Evolutionary conservation across 2,888 invertebrate species (phyloP).

Genomic region (Parnassius glacialis): DNA sequence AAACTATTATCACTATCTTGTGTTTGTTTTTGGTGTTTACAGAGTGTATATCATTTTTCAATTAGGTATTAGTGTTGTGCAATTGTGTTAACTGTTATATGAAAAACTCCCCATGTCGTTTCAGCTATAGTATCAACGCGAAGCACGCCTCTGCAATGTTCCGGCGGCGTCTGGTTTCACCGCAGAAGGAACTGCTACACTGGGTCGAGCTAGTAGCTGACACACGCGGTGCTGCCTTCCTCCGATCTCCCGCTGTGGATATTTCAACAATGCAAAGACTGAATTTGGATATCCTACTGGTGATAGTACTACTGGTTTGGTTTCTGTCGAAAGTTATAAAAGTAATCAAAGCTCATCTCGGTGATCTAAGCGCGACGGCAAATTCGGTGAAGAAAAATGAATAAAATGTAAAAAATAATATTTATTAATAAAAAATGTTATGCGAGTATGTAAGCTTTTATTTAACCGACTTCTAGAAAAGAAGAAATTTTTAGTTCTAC

Average conservation of each 20-base stretch:
- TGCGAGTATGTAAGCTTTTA: no score
- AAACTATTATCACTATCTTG: no score
- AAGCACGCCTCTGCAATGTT: slow-evolving; percentile 40
- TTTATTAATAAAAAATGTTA: no score
- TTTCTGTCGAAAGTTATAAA: slow-evolving; percentile 50
- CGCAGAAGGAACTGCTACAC: slow-evolving; percentile 42
- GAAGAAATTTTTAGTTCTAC: no score
- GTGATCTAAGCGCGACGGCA: slow-evolving; percentile 30
- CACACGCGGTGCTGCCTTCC: slow-evolving; percentile 42
- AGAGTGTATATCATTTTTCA: no score
- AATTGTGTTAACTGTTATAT: no score
- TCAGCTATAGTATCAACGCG: slow-evolving; percentile 44
- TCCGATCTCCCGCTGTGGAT: slow-evolving; percentile 45
- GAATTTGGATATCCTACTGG: slow-evolving; percentile 43
- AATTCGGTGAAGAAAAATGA: slow-evolving; percentile 37
- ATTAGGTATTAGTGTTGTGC: no score
- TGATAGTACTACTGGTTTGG: slow-evolving; percentile 44
- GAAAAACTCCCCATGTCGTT: background rate
- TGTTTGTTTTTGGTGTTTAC: no score
- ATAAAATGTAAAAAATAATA: background rate
- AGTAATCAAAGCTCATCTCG: slow-evolving; percentile 43
- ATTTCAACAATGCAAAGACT: slow-evolving; percentile 40
- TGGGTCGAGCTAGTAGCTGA: slow-evolving; percentile 45
- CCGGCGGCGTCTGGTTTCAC: slow-evolving; percentile 35
- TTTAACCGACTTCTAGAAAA: no score